These are phyloP conservation scores for Sebastes flavidus DNA, from an alignment of 2,797 vertebrate genomes.

Conservation along the genomic window DNA sequence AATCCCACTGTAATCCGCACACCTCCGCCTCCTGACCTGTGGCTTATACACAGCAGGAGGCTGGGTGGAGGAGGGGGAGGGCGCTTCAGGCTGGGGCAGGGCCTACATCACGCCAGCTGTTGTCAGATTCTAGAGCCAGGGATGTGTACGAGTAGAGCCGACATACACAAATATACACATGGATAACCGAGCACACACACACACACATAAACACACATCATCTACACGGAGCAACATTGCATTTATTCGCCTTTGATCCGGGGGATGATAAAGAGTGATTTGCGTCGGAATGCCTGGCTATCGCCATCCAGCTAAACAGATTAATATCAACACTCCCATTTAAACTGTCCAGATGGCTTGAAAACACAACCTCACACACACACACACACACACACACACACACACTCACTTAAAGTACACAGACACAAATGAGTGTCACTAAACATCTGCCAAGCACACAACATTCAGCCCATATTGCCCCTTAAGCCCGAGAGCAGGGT, in stretches of 20 bases:
- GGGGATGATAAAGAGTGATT: constrained; percentile 68
- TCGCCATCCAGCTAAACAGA: constrained; percentile 82
- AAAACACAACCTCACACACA: constrained; percentile 49
- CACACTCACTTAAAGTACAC: constrained; percentile 45
- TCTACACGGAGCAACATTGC: constrained; percentile 25
- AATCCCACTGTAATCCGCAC: constrained; percentile 79
- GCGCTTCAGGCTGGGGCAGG: constrained; percentile 27
- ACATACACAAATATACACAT: constrained; percentile 45
- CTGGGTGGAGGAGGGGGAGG: not conserved
- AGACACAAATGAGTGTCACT: constrained; percentile 74
- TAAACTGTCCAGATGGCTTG: constrained; percentile 82
- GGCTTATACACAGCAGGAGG: constrained; percentile 58
- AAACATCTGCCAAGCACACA: constrained; percentile 83
- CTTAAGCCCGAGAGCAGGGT: constrained; percentile 64
- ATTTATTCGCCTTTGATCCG: constrained; percentile 70
- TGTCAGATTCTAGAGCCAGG: constrained; percentile 55
- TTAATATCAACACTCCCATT: constrained; percentile 85
- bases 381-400: not conserved
- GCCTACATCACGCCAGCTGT: constrained; percentile 71
- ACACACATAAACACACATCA: constrained; percentile 1
- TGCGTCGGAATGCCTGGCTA: constrained; percentile 68
- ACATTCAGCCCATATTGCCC: constrained; percentile 68
- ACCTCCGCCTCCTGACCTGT: constrained; percentile 76
- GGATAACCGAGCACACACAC: constrained; percentile 25
- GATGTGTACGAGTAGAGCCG: constrained; percentile 26